Base-by-base conservation (phyloP, 2,797 vertebrate genomes). In the Mormyrops boulengeri region DNA sequence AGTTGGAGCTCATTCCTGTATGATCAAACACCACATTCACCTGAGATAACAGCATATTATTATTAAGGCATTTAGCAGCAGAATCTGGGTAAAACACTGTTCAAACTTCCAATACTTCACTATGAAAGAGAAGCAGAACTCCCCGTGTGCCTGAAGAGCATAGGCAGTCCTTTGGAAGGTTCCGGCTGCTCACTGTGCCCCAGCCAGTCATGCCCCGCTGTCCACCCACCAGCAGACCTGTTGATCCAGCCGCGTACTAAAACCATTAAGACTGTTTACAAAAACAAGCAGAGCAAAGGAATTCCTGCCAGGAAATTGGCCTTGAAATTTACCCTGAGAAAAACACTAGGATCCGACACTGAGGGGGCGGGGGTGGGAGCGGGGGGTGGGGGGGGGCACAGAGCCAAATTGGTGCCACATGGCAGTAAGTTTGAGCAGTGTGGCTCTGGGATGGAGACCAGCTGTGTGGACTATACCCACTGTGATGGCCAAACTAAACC, bases 281-380 rank as follows among this genome's bases (percentile, higher is more conserved):
- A 91, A 94, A 95, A 96, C 94, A 94, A 93, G 89, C 92, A 49
- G 89, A 93, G 94, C 92, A 80, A 90, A 93, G 89, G 91, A 94
- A 95, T 94, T 96, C 95, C 94, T 94, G 92, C 91, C n/a, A 85
- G 82, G 93, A 94, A 96, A 96, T 91, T 93, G 93, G 92, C 91
- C 93, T 73, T 95, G 94, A 95, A 94, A 95, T 95, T 90, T 91
- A 91, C 91, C 93, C 92, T 55, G 62, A 88, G 82, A 89, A 90
- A 91, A 69, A 89, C 30, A 14, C 55, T 14, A 89, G 89, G 19
- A 30, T 9, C 47, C 60, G 9, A 30, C 26, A 88, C 52, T 41
- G 44, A 49, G 41, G n/a, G 4, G 47, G 53, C 11, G 50, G 26
- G n/a, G 47, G 38, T 17, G 7, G 14, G 55, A 30, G 77, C 77